phyloP scores from a whole-genome alignment of 2,888 invertebrate genomes.

The Pseudoips prasinana region DNA sequence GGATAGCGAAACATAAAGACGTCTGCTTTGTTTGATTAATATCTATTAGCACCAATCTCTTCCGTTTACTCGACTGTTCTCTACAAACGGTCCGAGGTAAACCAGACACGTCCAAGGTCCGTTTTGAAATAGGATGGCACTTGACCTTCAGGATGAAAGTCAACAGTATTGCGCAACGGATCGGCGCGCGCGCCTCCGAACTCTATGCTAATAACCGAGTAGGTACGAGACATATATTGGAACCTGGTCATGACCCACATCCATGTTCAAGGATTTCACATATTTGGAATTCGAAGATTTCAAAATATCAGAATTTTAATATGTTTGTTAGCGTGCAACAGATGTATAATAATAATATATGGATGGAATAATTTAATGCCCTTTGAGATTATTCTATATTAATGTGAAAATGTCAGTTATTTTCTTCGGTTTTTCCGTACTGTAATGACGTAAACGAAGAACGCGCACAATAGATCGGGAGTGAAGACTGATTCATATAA shows the following conservation, averaged over 20 bases:
- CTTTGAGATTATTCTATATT: slow-evolving; percentile 15
- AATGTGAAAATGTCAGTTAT: slow-evolving; percentile 21
- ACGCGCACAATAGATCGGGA: slow-evolving; percentile 33
- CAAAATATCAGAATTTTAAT: slow-evolving; percentile 69
- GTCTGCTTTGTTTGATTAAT: slow-evolving; percentile 58
- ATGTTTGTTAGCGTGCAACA: slow-evolving; percentile 56
- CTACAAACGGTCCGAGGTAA: slow-evolving; percentile 66
- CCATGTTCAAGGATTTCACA: slow-evolving; percentile 79
- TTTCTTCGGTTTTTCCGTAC: slow-evolving; percentile 43
- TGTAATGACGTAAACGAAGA: slow-evolving; percentile 30
- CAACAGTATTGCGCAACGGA: slow-evolving; percentile 76
- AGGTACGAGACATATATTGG: slow-evolving; percentile 67
- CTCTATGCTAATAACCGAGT: slow-evolving; percentile 75
- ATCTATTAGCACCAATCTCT: slow-evolving; percentile 67
- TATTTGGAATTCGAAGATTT: slow-evolving; percentile 78
- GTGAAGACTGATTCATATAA: slow-evolving; percentile 36
- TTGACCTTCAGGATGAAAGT: slow-evolving; percentile 82
- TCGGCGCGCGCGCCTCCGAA: slow-evolving; percentile 63
- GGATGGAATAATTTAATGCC: slow-evolving; percentile 37
- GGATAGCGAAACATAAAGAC: slow-evolving; percentile 40
- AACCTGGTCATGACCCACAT: slow-evolving; percentile 80
- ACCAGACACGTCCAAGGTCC: slow-evolving; percentile 75
- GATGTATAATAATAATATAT: slow-evolving; percentile 47
- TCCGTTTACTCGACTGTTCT: slow-evolving; percentile 67
- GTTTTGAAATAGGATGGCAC: slow-evolving; percentile 81